Evolutionary conservation across 1,140 invertebrate species (phyloP), one percentile per base, ranked within the genome.

Genomic region (Camponotus pennsylvanicus): DNA sequence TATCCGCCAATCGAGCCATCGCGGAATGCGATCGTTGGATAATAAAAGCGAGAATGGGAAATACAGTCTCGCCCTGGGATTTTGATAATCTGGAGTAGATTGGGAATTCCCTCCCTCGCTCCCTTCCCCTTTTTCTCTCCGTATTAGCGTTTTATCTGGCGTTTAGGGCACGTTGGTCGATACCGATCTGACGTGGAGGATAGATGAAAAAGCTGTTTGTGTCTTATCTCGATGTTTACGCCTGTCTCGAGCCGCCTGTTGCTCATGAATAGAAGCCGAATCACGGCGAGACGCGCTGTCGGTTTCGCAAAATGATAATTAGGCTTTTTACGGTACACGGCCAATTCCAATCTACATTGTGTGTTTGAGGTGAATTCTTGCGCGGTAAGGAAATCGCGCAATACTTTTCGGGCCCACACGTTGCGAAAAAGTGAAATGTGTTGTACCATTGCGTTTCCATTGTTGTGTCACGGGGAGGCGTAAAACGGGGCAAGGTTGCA

Each of bases 341-440:
- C 86, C 88, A 90, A 90, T 86, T 85, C 87, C 88, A 88, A 90
- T 90, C 89, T 87, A 88, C 88, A 90, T 90, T 90, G 89, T 90
- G 70, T 85, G 77, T 85, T 76, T 80, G 88, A 80, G 66, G 85
- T 75, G 75, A 87, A 66, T 89, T 87, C 89, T 90, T 88, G 85
- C 88, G 88, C 88, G 59, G 84, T 45, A 57, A 90, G 92, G 92
- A 92, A 92, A 90, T 92, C 91, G 87, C 90, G 92, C 91, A 92
- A 92, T 89, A 91, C 90, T 93, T 93, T 92, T 92, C 49, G 76
- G 90, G 86, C 89, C 86, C 67, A 75, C 85, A n/a, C 73, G 76
- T 94, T 94, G 93, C 93, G 92, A 94, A 94, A 94, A 93, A 92
- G 91, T 90, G 90, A 92, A 91, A 93, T 93, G 92, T 91, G 83